These are phyloP conservation scores for Hemicentrotus pulcherrimus DNA, from an alignment of 35 echinoderm and acorn worm species.

Conservation along the genomic window DNA sequence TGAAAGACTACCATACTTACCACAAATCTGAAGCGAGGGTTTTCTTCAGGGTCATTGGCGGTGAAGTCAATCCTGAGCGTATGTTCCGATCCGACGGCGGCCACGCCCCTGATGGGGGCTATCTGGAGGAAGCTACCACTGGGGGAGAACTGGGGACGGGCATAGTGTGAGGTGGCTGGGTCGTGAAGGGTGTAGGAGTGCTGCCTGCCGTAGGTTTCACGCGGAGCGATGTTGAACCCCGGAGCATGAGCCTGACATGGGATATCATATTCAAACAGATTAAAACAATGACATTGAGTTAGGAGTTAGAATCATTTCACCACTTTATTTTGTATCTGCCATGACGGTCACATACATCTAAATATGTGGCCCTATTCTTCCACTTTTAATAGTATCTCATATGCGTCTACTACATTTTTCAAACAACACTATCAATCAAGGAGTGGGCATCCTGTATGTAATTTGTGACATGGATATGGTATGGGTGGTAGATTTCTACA, in stretches of 20 bases:
- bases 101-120: conserved; percentile 50
- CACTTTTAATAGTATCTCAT: too few relatives aligned
- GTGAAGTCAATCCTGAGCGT: conserved; percentile 52
- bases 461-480: too few relatives aligned
- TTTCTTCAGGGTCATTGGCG: conserved; percentile 45
- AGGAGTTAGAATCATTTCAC: background rate
- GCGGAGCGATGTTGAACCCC: background rate
- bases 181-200: background rate
- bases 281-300: background rate
- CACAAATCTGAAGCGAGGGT: conserved; percentile 59
- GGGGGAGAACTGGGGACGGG: conserved; percentile 60
- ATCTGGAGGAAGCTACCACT: conserved; percentile 75
- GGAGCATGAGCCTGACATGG: conserved; percentile 22
- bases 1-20: conserved; percentile 69
- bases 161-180: background rate
- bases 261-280: background rate
- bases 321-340: too few relatives aligned
- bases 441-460: too few relatives aligned
- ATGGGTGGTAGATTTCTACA: too few relatives aligned
- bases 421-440: too few relatives aligned
- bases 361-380: too few relatives aligned
- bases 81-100: conserved; percentile 46
- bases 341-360: too few relatives aligned
- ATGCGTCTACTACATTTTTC: too few relatives aligned
- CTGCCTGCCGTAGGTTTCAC: background rate